Evolutionary conservation across 2,888 invertebrate species (phyloP).

Genomic region (Tethea ocularis): DNA sequence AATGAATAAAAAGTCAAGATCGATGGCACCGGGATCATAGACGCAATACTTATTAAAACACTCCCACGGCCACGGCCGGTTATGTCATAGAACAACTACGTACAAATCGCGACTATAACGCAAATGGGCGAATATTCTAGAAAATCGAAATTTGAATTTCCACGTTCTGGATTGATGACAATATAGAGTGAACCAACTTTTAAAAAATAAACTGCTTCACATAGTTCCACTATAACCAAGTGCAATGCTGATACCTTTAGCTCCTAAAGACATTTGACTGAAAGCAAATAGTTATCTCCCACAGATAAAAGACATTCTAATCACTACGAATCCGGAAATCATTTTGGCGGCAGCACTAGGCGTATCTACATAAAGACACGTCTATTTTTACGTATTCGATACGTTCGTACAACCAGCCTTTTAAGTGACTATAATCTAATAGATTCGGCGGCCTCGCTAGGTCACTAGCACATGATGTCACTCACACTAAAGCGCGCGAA

Average conservation of each 20-base stretch:
- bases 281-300: not conserved
- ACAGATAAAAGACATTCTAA: not conserved
- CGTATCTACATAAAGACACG: not conserved
- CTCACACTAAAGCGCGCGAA: conserved; percentile 60
- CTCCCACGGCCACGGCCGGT: not conserved
- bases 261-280: too few relatives aligned
- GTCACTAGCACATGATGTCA: conserved; percentile 80
- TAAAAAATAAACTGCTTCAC: too few relatives aligned
- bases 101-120: not conserved
- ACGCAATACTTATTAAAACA: conserved; percentile 4
- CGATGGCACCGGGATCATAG: not conserved
- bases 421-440: conserved; percentile 52
- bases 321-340: not conserved
- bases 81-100: conserved; percentile 1
- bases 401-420: conserved; percentile 43
- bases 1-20: not conserved
- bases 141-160: not conserved
- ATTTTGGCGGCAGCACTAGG: not conserved
- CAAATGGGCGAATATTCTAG: not conserved
- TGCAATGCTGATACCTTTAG: too few relatives aligned
- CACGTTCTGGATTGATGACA: not conserved
- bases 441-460: conserved; percentile 71
- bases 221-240: too few relatives aligned
- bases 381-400: conserved; percentile 16
- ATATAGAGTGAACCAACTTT: not conserved